Base-by-base conservation (phyloP, 2,113 vertebrate genomes). In the Pelobates fuscus region DNA sequence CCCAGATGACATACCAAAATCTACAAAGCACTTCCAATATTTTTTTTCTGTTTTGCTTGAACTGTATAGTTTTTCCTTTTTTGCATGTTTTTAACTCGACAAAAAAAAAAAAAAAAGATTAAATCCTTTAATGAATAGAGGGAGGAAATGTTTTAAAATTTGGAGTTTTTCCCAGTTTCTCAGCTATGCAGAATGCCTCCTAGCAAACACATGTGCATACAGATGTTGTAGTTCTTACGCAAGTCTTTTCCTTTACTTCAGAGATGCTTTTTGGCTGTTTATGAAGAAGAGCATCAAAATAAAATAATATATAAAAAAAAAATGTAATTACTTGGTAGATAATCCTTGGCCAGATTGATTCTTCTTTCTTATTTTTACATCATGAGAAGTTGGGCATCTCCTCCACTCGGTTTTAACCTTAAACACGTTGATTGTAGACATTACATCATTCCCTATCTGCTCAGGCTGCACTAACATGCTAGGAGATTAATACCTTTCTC, bases 131-230 rank as follows among this genome's bases (percentile, higher is more conserved):
- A 68, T 61, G 73, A 77, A 68, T 77, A 77, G 57, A 65, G 73
- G 73, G 73, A 68, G 73, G 73, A 77, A 67, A 80, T 54, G 30
- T 79, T 46, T 69, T 66, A 1, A 5, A 68, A 77, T 63, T 32
- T 68, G 80, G 44, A 66, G 1, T 72, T 54, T 75, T 49, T 26
- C 61, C 59, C 55, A 66, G 59, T 67, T 79, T 82, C 68, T 27
- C 59, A 82, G 85, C 73, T 78, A 78, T 68, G 76, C 67, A 82
- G 63, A 80, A 78, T 67, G 70, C 67, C 20, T 82, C 72, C 59
- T 6, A 2, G 59, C 74, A 68, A 59, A 71, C 58, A 76, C 20
- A 67, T 62, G 55, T 66, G 54, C 71, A 78, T 70, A 60, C 68
- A 79, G 72, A 69, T 79, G 49, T 81, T 85, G 80, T 57, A 17